These are phyloP conservation scores for Brachionus sp. DNA, from an alignment of 1,140 invertebrate species.

Conservation along the genomic window DNA sequence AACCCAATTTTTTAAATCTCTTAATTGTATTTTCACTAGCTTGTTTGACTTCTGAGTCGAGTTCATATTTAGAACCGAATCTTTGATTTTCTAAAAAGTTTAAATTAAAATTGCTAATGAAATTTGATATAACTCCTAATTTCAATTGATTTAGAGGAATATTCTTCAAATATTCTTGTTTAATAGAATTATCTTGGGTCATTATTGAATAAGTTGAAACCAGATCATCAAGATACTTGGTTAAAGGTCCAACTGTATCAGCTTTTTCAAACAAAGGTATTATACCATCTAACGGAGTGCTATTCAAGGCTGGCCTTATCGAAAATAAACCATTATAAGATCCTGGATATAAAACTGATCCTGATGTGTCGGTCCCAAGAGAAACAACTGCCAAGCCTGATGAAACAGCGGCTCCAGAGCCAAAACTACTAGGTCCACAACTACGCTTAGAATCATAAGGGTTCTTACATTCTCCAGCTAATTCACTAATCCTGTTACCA, in stretches of 20 bases:
- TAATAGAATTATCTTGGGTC: neutral
- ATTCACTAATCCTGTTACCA: neutral
- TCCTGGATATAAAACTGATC: neutral
- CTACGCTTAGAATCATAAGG: neutral
- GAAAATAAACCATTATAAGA: neutral
- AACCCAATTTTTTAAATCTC: neutral
- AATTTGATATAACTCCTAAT: neutral
- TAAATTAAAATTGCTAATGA: neutral
- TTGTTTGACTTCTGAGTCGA: neutral
- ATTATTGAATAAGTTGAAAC: neutral
- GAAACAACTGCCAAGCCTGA: neutral
- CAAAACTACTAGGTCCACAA: constrained; percentile 12
- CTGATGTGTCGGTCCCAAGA: neutral
- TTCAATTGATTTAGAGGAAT: neutral
- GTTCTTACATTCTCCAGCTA: constrained; percentile 15
- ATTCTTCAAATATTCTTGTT: neutral
- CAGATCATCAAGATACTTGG: constrained; percentile 4
- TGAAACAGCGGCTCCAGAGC: neutral
- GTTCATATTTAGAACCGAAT: neutral
- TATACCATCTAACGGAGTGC: neutral
- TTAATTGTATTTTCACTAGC: neutral
- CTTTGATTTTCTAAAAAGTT: neutral
- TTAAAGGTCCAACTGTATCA: constrained; percentile 22
- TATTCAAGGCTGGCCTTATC: neutral
- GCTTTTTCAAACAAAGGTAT: neutral